phyloP scores from a whole-genome alignment of 92 coral and sea anemone species.

The Ricordea florida region DNA sequence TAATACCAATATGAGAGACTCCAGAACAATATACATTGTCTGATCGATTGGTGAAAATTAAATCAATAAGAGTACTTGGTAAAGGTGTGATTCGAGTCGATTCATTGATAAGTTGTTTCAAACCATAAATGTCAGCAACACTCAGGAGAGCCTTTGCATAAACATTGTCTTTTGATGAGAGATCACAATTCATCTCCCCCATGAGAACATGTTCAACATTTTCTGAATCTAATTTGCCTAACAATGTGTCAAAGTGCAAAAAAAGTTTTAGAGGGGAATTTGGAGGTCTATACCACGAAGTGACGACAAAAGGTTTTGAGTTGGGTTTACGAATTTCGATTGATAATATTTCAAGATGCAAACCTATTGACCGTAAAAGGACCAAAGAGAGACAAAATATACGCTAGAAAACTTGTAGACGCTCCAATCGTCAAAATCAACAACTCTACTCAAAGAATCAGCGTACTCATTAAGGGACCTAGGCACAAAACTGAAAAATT shows the following conservation, averaged over 20 bases:
- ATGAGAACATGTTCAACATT: constrained; percentile 1
- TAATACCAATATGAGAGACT: background rate
- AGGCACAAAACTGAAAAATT: too few relatives aligned
- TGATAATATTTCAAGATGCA: constrained; percentile 14
- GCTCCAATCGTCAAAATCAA: too few relatives aligned
- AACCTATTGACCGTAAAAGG: too few relatives aligned
- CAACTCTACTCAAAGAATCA: too few relatives aligned
- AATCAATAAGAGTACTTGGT: background rate
- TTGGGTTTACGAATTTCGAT: constrained; percentile 28
- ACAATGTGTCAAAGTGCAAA: background rate
- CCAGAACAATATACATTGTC: background rate
- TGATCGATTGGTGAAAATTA: too few relatives aligned
- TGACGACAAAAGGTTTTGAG: constrained; percentile 46
- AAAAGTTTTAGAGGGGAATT: constrained; percentile 6
- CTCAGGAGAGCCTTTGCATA: background rate
- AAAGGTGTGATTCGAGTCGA: constrained; percentile 15
- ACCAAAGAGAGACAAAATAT: too few relatives aligned
- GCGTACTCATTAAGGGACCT: too few relatives aligned
- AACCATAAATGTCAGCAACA: constrained; percentile 4
- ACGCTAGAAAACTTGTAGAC: too few relatives aligned
- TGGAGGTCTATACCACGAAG: constrained; percentile 48
- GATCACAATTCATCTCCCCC: constrained; percentile 8
- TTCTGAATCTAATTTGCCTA: constrained; percentile 18
- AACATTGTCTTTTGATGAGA: constrained; percentile 1
- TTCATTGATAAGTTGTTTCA: constrained; percentile 11